Base-by-base conservation (phyloP, 1,140 invertebrate species). In the Meteorus sp. region DNA sequence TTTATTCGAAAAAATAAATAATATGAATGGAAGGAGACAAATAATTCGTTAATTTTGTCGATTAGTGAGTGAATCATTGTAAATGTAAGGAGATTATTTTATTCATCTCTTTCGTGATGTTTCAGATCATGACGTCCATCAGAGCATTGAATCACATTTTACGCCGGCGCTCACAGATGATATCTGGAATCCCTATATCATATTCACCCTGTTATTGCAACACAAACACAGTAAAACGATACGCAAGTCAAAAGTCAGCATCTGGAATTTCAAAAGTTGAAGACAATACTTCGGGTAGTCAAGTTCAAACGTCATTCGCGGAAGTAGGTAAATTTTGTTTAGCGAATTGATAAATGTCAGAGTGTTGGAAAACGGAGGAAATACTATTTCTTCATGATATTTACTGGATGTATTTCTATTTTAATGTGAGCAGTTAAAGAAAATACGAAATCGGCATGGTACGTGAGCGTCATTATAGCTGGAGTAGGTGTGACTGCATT, bases 371-470 rank as follows among this genome's bases (percentile, higher is more conserved):
- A n/a, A n/a, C n/a, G n/a, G n/a, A n/a, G n/a, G n/a, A n/a, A n/a
- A n/a, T n/a, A n/a, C n/a, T n/a, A n/a, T n/a, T n/a, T n/a, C n/a
- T n/a, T n/a, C n/a, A n/a, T n/a, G n/a, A n/a, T n/a, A n/a, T n/a
- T n/a, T n/a, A n/a, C n/a, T n/a, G n/a, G n/a, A n/a, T n/a, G n/a
- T n/a, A n/a, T n/a, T n/a, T n/a, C n/a, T n/a, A n/a, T 62, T 64
- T 7, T 15, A 13, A 13, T 53, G 55, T 44, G 73, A 73, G 52
- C 53, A 85, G 91, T 94, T 1, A 94, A 93, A 79, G 90, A 94
- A 79, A 90, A 89, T 25, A 90, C 90, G 20, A 93, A 93, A 74
- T 93, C 92, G 62, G 87, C 84, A 31, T 90, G 88, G 43, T 94
- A 94, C 67, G 83, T 89, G 59, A 86, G 86, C 8, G 85, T 95